A percentile compares a stretch with the other conserved stretches of the same genome.
Evolutionary conservation across 2,113 vertebrate genomes (phyloP).

Genomic region (Octodon degus): DNA sequence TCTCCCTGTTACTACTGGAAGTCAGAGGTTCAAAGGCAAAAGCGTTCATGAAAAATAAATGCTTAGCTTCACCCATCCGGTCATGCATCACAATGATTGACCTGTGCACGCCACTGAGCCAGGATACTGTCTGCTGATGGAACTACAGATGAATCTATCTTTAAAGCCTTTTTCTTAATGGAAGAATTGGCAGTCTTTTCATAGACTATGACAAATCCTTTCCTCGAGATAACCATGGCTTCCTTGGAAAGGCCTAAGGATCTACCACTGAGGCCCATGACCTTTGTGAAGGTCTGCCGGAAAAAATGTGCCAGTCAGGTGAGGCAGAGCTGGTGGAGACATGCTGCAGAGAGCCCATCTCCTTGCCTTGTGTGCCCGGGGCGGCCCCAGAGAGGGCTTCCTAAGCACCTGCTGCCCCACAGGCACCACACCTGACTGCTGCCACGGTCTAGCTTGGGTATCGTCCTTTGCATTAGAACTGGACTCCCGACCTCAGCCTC

Average conservation of each 20-base stretch:
- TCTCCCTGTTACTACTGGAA: background rate
- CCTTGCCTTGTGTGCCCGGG: rapidly evolving
- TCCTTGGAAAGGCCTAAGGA: background rate
- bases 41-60: background rate
- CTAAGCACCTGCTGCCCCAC: no score
- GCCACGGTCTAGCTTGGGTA: rapidly evolving
- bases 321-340: background rate
- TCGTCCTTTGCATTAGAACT: background rate
- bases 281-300: background rate
- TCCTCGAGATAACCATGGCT: background rate
- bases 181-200: background rate
- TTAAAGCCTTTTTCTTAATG: background rate
- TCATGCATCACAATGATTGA: background rate
- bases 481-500: background rate
- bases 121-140: background rate
- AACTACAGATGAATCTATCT: background rate
- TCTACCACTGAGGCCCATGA: background rate
- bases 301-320: background rate
- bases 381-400: background rate
- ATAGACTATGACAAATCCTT: background rate
- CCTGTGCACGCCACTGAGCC: background rate
- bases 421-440: background rate
- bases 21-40: background rate
- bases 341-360: background rate
- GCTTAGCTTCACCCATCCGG: no score